Evolutionary conservation across 1,140 invertebrate species (phyloP).

Genomic region (Drosophila ficusphila): DNA sequence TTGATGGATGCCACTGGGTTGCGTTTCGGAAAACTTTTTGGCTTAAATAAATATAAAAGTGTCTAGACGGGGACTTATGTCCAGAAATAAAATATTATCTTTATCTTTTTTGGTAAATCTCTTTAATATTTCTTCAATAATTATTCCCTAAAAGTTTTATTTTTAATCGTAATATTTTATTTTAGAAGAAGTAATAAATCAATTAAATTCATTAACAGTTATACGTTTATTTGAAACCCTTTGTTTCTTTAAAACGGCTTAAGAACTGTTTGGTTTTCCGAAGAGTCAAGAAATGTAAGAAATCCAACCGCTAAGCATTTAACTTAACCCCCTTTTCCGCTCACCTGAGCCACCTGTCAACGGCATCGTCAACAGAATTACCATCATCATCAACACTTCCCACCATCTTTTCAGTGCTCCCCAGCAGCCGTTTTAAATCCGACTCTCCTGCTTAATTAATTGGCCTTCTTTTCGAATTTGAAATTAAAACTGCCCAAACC

Average conservation of each 20-base stretch:
- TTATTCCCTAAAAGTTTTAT: too few species aligned
- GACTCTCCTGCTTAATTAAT: slow-evolving; percentile 71
- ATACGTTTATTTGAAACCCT: too few species aligned
- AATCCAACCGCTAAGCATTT: neutral
- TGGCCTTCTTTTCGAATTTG: slow-evolving; percentile 69
- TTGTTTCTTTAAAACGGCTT: neutral
- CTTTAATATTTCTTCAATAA: too few species aligned
- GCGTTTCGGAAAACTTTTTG: slow-evolving; percentile 4
- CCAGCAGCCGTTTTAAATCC: slow-evolving; percentile 50
- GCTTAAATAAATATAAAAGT: slow-evolving; percentile 1
- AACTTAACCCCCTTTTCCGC: neutral
- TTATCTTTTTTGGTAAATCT: neutral
- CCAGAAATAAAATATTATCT: too few species aligned
- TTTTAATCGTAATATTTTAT: too few species aligned
- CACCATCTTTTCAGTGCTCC: neutral
- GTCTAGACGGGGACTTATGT: slow-evolving; percentile 37
- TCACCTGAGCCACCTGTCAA: slow-evolving; percentile 37
- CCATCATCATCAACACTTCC: slow-evolving; percentile 8
- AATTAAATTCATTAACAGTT: neutral
- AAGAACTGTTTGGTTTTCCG: neutral
- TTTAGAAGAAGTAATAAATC: too few species aligned
- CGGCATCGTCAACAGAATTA: slow-evolving; percentile 29
- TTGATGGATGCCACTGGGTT: slow-evolving; percentile 14
- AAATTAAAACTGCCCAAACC: slow-evolving; percentile 68
- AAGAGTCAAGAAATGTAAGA: too few species aligned